A percentile compares a stretch with the other conserved stretches of the same genome.
Conservation (phyloP, 23 tunicate species). For the Diplosoma virens region DNA sequence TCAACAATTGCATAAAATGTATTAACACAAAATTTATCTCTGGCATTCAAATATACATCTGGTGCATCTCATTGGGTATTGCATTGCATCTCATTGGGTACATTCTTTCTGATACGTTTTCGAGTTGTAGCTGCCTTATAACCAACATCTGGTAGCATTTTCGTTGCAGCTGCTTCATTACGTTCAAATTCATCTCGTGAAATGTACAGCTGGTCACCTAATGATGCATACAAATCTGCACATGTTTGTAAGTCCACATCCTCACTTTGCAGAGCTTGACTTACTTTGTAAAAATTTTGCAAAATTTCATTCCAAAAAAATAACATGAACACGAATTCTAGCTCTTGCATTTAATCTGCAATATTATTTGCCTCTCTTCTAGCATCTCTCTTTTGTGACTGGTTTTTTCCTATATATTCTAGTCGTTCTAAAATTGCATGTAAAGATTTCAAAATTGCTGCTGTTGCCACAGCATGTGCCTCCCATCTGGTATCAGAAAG, state of each 20-base stretch:
- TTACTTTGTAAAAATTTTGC: constrained; percentile 2
- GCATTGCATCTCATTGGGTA: no score
- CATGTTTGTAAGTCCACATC: constrained; percentile 1
- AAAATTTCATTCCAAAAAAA: background rate
- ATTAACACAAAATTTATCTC: no score
- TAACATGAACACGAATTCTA: background rate
- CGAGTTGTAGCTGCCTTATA: no score
- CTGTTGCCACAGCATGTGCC: constrained; percentile 5
- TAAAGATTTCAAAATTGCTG: constrained; percentile 8
- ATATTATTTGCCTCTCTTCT: constrained; percentile 28
- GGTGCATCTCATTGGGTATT: no score
- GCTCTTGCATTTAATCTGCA: constrained; percentile 3
- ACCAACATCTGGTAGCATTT: no score
- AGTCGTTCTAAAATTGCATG: no score
- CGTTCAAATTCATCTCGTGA: background rate
- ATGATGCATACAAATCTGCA: constrained; percentile 5
- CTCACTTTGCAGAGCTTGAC: background rate
- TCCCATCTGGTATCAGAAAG: constrained; percentile 9
- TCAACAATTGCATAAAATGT: no score
- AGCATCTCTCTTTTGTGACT: no score
- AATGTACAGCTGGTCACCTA: background rate
- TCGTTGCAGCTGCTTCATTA: no score
- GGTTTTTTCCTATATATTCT: no score
- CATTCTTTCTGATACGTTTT: background rate
- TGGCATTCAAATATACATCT: no score